These are phyloP conservation scores for Nephrotoma guestfalica DNA, from an alignment of 2,888 invertebrate species.

Conservation along the genomic window DNA sequence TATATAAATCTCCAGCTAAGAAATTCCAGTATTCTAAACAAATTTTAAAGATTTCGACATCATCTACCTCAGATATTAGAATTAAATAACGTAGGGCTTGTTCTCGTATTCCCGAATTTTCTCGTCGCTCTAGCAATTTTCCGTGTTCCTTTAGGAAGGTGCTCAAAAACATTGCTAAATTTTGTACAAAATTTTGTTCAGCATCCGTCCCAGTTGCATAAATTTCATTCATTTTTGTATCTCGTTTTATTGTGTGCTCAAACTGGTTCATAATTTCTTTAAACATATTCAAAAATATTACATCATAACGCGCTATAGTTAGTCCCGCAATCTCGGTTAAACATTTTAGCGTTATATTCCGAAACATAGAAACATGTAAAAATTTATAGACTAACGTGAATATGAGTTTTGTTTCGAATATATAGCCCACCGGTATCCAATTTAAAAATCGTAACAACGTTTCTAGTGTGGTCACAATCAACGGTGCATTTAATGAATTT, in stretches of 20 bases:
- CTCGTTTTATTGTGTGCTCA: slow-evolving; percentile 79
- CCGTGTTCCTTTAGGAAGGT: slow-evolving; percentile 95
- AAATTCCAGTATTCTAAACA: slow-evolving; percentile 98
- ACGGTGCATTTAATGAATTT: slow-evolving; percentile 90
- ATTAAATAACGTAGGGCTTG: slow-evolving; percentile 79
- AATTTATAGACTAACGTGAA: slow-evolving; percentile 92
- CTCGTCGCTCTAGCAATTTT: slow-evolving; percentile 69
- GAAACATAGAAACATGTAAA: slow-evolving; percentile 91
- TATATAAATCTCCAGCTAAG: slow-evolving; percentile 82
- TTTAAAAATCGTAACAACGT: slow-evolving; percentile 93
- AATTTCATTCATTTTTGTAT: slow-evolving; percentile 85
- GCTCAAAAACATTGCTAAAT: slow-evolving; percentile 92
- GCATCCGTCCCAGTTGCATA: slow-evolving; percentile 89
- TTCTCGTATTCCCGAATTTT: slow-evolving; percentile 57
- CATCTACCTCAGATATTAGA: slow-evolving; percentile 93
- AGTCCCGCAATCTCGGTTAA: slow-evolving; percentile 95
- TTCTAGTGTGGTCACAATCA: slow-evolving; percentile 91
- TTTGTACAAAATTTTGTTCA: slow-evolving; percentile 98
- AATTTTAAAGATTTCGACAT: slow-evolving; percentile 99
- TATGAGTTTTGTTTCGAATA: slow-evolving; percentile 97
- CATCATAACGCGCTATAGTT: slow-evolving; percentile 78
- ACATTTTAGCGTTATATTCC: slow-evolving; percentile 96
- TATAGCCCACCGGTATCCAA: slow-evolving; percentile 99
- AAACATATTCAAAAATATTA: slow-evolving; percentile 81
- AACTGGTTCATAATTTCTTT: slow-evolving; percentile 86